Conservation (phyloP, 2,113 vertebrate species). For the Pterocles gutturalis region DNA sequence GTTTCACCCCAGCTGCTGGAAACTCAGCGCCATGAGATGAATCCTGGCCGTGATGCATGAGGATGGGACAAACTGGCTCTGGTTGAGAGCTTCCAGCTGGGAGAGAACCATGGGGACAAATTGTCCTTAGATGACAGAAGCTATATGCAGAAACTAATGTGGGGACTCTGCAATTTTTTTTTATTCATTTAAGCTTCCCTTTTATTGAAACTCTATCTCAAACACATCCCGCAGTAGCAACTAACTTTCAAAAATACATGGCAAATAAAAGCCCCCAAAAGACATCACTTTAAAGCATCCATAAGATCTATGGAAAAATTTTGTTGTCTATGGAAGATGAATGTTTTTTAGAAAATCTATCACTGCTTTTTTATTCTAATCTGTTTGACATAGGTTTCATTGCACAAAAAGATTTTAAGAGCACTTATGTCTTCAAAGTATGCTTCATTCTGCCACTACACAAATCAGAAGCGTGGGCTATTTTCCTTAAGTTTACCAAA, state of each 20-base stretch:
- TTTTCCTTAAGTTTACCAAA: neutral
- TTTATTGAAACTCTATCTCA: neutral
- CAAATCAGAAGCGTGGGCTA: neutral
- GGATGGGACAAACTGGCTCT: neutral
- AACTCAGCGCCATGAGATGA: neutral
- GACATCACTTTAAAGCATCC: neutral
- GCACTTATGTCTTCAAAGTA: neutral
- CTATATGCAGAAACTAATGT: neutral
- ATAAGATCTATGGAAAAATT: neutral
- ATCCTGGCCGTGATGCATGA: neutral
- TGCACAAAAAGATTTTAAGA: neutral
- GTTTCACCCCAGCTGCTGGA: neutral
- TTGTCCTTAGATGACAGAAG: neutral
- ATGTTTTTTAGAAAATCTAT: neutral
- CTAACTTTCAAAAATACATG: neutral
- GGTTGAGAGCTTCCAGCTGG: neutral
- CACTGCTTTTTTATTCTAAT: neutral
- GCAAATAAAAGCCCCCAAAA: neutral
- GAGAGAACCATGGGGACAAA: neutral
- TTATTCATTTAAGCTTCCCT: neutral
- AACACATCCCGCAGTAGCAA: neutral
- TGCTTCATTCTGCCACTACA: neutral
- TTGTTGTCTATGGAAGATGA: neutral
- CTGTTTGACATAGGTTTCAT: neutral
- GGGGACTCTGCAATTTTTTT: neutral